Conservation (phyloP, 2,888 invertebrate genomes). For the Oscheius sp. region DNA sequence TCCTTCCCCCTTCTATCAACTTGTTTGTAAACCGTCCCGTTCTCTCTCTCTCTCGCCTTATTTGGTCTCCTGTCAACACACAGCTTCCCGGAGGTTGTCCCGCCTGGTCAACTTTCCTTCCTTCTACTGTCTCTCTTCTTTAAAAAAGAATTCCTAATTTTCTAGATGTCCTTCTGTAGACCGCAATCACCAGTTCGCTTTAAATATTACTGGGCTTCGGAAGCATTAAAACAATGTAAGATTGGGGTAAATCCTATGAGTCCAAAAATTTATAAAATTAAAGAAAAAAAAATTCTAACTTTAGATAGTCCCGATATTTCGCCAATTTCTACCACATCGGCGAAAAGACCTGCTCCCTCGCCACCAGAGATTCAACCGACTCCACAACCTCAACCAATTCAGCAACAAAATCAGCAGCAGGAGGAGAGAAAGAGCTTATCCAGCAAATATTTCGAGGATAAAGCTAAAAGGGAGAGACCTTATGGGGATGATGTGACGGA, state of each 20-base stretch:
- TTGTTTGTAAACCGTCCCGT: background rate
- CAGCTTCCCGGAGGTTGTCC: no score
- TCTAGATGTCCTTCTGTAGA: conserved; percentile 10
- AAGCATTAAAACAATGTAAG: conserved; percentile 27
- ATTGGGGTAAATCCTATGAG: background rate
- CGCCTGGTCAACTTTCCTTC: no score
- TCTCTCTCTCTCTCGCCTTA: background rate
- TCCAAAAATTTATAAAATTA: background rate
- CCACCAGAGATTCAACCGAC: conserved; percentile 6
- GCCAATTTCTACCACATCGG: conserved; percentile 3
- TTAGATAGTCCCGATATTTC: conserved; percentile 22
- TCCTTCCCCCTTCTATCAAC: background rate
- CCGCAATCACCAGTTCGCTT: conserved; percentile 20
- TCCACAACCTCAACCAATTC: conserved; percentile 9
- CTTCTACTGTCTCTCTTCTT: background rate
- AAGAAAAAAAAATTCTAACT: background rate
- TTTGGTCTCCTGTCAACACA: background rate
- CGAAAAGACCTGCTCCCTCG: conserved; percentile 21
- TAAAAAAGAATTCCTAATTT: background rate
- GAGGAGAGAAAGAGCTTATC: conserved; percentile 24
- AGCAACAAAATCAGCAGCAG: background rate
- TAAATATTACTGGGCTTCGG: conserved; percentile 25
- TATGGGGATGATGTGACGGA: conserved; percentile 55
- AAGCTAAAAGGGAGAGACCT: conserved; percentile 44
- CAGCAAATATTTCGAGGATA: conserved; percentile 23